Evolutionary conservation across 1,140 invertebrate genomes (phyloP).

Genomic region (Pseudomyrmex sp.): DNA sequence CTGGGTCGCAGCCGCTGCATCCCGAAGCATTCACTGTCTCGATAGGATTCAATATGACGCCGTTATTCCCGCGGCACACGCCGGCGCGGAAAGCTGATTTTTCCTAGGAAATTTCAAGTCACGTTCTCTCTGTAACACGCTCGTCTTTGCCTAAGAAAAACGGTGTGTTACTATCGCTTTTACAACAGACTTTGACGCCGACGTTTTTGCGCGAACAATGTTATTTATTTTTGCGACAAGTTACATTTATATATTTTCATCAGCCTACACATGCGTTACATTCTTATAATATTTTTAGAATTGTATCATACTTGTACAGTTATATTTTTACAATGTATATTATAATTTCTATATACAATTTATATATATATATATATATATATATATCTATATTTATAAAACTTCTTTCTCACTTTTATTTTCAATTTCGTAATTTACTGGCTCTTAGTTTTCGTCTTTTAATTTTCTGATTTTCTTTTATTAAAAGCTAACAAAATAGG

Average conservation of each 20-base stretch:
- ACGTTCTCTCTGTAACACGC: slow-evolving; percentile 33
- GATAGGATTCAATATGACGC: slow-evolving; percentile 50
- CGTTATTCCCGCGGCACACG: slow-evolving; percentile 5
- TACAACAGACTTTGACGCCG: background rate
- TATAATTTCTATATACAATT: too few species aligned
- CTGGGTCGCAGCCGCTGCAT: slow-evolving; percentile 37
- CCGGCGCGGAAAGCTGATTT: slow-evolving; percentile 21
- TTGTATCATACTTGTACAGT: background rate
- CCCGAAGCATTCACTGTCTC: slow-evolving; percentile 46
- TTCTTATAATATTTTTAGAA: background rate
- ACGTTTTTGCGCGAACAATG: background rate
- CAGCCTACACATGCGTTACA: background rate
- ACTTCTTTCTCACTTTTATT: too few species aligned
- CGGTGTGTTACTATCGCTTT: background rate
- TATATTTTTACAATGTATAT: too few species aligned
- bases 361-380: too few species aligned
- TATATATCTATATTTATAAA: too few species aligned
- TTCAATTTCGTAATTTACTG: too few species aligned
- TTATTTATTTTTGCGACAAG: background rate
- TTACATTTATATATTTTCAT: background rate
- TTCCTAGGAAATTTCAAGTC: slow-evolving; percentile 35
- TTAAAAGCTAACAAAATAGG: too few species aligned
- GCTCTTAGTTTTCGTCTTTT: too few species aligned
- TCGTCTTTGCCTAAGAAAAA: slow-evolving; percentile 8
- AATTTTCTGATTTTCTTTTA: too few species aligned